Percentiles rank a stretch among this genome's conserved stretches.
Evolutionary conservation across 2,888 invertebrate species (phyloP).

Genomic region (Neoscelio sp.): DNA sequence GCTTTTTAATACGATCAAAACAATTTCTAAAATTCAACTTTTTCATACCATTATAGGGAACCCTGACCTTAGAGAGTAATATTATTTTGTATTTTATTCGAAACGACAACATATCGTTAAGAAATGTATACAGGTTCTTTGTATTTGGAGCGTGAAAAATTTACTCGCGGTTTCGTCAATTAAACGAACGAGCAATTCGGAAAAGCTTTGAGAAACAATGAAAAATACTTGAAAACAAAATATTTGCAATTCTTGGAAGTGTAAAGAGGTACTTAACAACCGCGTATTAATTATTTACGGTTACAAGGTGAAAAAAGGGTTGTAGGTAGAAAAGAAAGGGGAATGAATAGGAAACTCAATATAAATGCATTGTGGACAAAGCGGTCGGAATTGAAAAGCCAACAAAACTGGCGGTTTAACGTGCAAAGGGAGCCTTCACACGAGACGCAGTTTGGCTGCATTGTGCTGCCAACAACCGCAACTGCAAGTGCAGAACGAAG

Average conservation of each 20-base stretch:
- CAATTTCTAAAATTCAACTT: too few species aligned
- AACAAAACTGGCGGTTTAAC: slow-evolving; percentile 48
- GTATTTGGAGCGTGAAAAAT: too few species aligned
- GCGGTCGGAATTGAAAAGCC: slow-evolving; percentile 50
- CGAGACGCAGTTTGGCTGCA: slow-evolving; percentile 72
- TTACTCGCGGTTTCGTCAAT: too few species aligned
- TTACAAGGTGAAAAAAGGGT: neutral
- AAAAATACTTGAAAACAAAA: neutral
- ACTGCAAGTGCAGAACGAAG: slow-evolving; percentile 75
- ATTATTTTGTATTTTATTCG: too few species aligned
- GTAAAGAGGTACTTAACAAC: slow-evolving; percentile 18
- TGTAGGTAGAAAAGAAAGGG: slow-evolving; percentile 5
- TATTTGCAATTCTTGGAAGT: slow-evolving; percentile 1
- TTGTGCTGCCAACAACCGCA: slow-evolving; percentile 77
- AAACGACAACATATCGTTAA: too few species aligned
- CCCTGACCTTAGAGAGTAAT: too few species aligned
- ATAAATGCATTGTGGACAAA: slow-evolving; percentile 50
- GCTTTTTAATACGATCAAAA: too few species aligned
- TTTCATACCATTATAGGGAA: too few species aligned
- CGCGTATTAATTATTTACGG: slow-evolving; percentile 37
- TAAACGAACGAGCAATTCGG: too few species aligned
- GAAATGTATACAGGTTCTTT: too few species aligned
- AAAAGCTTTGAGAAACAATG: too few species aligned
- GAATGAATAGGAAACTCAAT: slow-evolving; percentile 37
- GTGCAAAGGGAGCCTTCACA: slow-evolving; percentile 49